These are phyloP conservation scores for Pyrgilauda ruficollis DNA, from an alignment of 2,113 vertebrate species.

Conservation along the genomic window DNA sequence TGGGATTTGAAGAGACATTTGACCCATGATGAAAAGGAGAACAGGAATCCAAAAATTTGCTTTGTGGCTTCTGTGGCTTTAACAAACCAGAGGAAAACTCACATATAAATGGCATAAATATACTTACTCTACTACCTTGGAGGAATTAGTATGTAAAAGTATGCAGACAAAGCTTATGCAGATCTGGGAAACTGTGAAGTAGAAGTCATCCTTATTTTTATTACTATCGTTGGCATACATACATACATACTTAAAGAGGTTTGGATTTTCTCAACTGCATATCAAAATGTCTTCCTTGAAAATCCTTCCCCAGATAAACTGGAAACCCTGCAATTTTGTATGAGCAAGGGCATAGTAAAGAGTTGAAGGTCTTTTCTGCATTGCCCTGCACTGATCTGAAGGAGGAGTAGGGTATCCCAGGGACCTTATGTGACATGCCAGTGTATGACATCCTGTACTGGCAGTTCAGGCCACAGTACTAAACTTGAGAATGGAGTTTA, in stretches of 20 bases:
- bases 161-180: background rate
- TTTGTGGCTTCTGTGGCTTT: constrained; percentile 8
- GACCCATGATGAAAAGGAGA: background rate
- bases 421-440: background rate
- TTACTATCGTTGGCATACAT: background rate
- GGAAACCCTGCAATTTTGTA: background rate
- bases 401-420: background rate
- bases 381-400: background rate
- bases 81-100: background rate
- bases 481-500: background rate
- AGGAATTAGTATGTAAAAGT: background rate
- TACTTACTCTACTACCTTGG: background rate
- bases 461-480: background rate
- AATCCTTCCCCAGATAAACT: background rate
- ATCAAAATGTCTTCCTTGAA: background rate
- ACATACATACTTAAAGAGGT: background rate
- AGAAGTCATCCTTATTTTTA: background rate
- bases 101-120: background rate
- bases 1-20: background rate
- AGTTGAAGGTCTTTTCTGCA: background rate
- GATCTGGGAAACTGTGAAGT: background rate
- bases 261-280: background rate
- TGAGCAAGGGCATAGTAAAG: background rate
- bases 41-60: background rate
- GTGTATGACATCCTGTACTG: background rate